Conservation (phyloP, 1,140 invertebrate species). For the Penaeus indicus region DNA sequence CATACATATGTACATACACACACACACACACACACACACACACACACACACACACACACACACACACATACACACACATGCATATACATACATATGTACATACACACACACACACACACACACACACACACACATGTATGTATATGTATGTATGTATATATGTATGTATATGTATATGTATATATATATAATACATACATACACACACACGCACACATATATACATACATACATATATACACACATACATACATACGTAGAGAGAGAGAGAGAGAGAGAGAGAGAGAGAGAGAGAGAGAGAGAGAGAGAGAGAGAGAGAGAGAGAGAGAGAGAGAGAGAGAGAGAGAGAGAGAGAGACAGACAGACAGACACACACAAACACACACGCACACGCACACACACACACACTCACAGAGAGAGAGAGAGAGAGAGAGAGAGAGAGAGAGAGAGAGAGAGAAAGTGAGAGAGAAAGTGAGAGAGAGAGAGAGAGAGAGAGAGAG, state of each 20-base stretch:
- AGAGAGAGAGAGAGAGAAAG: not conserved
- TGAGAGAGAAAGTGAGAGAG: not conserved
- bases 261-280: conserved; percentile 10
- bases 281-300: conserved; percentile 18
- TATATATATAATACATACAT: no score
- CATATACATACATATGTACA: not conserved
- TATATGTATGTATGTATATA: no score
- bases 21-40: not conserved
- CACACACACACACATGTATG: no score
- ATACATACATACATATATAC: not conserved
- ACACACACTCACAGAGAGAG: no score
- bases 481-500: no score
- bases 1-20: not conserved
- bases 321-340: conserved; percentile 11
- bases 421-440: not conserved
- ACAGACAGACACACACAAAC: no score
- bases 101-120: not conserved
- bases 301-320: conserved; percentile 11
- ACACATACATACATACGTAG: not conserved
- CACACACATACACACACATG: not conserved
- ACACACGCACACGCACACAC: not conserved
- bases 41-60: not conserved
- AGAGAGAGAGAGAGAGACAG: not conserved
- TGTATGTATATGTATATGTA: no score
- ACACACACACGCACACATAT: no score